phyloP scores from a whole-genome alignment of 2,797 vertebrate genomes.

The Cottoperca gobio region DNA sequence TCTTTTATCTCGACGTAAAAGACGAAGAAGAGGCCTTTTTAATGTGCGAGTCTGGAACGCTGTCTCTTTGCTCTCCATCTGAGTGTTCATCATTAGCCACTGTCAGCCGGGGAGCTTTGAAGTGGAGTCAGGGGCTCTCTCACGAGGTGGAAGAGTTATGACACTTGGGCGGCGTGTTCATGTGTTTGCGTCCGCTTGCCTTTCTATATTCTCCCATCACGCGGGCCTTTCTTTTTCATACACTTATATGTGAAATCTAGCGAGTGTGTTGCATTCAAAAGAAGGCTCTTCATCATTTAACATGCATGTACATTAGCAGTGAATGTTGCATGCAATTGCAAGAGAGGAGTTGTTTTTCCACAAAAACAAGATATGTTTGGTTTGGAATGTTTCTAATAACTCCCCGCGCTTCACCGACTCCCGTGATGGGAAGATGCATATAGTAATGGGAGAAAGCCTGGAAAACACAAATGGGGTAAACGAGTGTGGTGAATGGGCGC shows the following conservation, averaged over 20 bases:
- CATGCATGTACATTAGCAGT: constrained; percentile 47
- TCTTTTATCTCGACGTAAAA: constrained; percentile 75
- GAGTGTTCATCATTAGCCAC: constrained; percentile 82
- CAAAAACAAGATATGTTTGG: constrained; percentile 21
- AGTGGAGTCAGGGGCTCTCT: constrained; percentile 76
- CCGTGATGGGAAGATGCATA: constrained; percentile 50
- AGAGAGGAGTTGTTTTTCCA: constrained; percentile 38
- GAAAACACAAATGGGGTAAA: constrained; percentile 54
- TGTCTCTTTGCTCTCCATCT: constrained; percentile 80
- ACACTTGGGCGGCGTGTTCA: constrained; percentile 61
- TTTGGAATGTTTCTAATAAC: constrained; percentile 51
- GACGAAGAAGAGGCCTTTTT: constrained; percentile 70
- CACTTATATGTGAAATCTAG: constrained; percentile 48
- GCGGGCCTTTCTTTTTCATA: constrained; percentile 4
- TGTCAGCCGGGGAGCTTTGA: constrained; percentile 78
- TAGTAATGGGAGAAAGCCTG: constrained; percentile 46
- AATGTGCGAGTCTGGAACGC: constrained; percentile 71
- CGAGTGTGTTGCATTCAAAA: constrained; percentile 34
- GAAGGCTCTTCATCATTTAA: constrained; percentile 42
- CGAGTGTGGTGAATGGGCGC: constrained; percentile 48
- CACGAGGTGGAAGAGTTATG: constrained; percentile 65
- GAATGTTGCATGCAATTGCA: constrained; percentile 46
- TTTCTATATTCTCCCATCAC: constrained; percentile 52
- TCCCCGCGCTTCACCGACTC: constrained; percentile 51
- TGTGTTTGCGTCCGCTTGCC: constrained; percentile 52